Evolutionary conservation across 2,888 invertebrate genomes (phyloP).

Genomic region (Halictus ligatus): DNA sequence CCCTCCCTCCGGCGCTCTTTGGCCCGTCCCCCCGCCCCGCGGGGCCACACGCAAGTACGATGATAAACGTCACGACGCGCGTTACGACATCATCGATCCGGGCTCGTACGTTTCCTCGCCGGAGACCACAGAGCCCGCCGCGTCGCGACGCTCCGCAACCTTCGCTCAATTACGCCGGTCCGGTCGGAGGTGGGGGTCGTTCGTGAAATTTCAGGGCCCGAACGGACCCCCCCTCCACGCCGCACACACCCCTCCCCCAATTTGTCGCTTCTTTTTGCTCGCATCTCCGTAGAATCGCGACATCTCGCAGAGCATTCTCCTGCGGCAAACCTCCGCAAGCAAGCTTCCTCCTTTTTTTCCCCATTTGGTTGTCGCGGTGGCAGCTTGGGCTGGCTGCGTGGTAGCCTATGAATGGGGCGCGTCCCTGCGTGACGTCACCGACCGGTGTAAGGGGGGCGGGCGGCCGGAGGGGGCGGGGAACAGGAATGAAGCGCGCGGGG

Average conservation of each 20-base stretch:
- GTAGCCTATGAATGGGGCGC: constrained; percentile 82
- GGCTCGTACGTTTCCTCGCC: constrained; percentile 52
- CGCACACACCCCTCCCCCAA: no score
- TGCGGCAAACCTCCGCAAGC: neutral
- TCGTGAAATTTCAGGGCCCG: constrained; percentile 29
- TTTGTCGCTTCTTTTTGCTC: neutral
- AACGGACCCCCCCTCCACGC: constrained; percentile 2
- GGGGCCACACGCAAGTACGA: constrained; percentile 67
- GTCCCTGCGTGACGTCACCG: constrained; percentile 82
- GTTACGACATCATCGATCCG: constrained; percentile 71
- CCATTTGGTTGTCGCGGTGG: constrained; percentile 38
- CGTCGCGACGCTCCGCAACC: constrained; percentile 13
- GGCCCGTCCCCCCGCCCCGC: constrained; percentile 34
- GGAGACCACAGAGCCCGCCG: constrained; percentile 2
- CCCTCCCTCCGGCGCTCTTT: neutral
- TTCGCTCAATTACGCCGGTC: constrained; percentile 16
- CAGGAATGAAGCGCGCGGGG: constrained; percentile 63
- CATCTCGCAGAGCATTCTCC: neutral
- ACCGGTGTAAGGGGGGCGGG: constrained; percentile 59
- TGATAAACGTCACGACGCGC: constrained; percentile 70
- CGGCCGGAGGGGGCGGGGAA: constrained; percentile 46
- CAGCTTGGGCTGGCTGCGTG: constrained; percentile 71
- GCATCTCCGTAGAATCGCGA: neutral
- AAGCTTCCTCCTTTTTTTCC: constrained; percentile 33
- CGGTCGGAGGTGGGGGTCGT: neutral